These are phyloP conservation scores for Coptotermes formosanus DNA, from an alignment of 1,140 invertebrate genomes.

Conservation along the genomic window DNA sequence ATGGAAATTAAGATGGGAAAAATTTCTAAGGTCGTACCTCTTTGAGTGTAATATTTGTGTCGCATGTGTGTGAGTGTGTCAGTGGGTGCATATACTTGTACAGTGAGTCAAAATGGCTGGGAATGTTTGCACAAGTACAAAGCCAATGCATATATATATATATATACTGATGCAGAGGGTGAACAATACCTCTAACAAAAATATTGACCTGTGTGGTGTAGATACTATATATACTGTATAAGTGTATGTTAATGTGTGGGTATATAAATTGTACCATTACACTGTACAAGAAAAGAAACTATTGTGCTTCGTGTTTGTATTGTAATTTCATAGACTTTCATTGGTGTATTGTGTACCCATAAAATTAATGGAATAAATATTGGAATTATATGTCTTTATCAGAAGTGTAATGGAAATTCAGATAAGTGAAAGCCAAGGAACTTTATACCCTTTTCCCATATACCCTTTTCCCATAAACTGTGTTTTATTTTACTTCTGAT, in stretches of 20 bases:
- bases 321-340: constrained; percentile 2
- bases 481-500: too few relatives aligned
- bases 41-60: not conserved
- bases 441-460: too few relatives aligned
- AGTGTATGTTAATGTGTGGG: not conserved
- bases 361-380: constrained; percentile 18
- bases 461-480: too few relatives aligned
- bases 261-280: not conserved
- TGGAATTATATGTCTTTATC: not conserved
- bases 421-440: too few relatives aligned
- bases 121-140: not conserved
- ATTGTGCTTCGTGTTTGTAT: not conserved
- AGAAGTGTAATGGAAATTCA: not conserved
- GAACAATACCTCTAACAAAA: not conserved
- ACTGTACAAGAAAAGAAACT: not conserved
- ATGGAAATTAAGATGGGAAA: not conserved
- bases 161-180: not conserved
- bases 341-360: constrained; percentile 4
- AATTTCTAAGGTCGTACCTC: not conserved
- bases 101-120: not conserved
- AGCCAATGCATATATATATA: not conserved
- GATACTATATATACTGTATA: not conserved
- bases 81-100: not conserved
- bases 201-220: not conserved
- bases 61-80: not conserved